These are phyloP conservation scores for Aphelinus atriplicis DNA, from an alignment of 1,140 invertebrate species.

Conservation along the genomic window DNA sequence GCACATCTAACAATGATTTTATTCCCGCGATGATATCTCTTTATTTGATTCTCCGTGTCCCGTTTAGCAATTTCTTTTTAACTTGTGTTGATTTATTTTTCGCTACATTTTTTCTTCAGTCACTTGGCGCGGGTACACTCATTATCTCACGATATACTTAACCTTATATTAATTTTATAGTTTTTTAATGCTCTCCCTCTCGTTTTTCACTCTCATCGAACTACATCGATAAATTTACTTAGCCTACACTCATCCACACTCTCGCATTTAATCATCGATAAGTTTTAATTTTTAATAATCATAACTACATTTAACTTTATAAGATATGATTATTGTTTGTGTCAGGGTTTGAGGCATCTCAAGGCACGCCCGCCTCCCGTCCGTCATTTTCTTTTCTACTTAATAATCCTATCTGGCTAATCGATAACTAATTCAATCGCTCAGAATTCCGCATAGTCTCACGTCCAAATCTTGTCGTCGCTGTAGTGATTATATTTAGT, in stretches of 20 bases:
- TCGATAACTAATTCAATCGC: conserved; percentile 33
- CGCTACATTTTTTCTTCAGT: background rate
- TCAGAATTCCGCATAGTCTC: background rate
- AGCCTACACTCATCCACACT: too few species aligned
- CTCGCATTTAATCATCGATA: background rate
- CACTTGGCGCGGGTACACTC: background rate
- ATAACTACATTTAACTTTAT: conserved; percentile 42
- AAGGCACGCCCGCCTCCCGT: conserved; percentile 55
- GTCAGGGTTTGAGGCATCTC: conserved; percentile 56
- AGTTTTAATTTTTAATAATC: conserved; percentile 23
- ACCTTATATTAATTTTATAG: conserved; percentile 5
- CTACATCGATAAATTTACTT: too few species aligned
- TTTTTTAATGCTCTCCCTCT: conserved; percentile 3
- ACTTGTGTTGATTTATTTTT: background rate
- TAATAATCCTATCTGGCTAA: conserved; percentile 35
- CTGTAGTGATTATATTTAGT: background rate
- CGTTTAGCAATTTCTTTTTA: background rate
- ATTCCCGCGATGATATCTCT: conserved; percentile 1
- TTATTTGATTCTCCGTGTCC: conserved; percentile 34
- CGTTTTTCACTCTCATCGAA: background rate
- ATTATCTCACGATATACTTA: conserved; percentile 19
- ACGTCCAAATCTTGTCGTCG: conserved; percentile 4
- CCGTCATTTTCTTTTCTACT: conserved; percentile 30
- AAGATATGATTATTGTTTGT: conserved; percentile 61
- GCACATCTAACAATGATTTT: conserved; percentile 16